Evolutionary conservation across 2,888 invertebrate species (phyloP), one percentile per base, ranked within the genome.

Genomic region (Euproctis similis): DNA sequence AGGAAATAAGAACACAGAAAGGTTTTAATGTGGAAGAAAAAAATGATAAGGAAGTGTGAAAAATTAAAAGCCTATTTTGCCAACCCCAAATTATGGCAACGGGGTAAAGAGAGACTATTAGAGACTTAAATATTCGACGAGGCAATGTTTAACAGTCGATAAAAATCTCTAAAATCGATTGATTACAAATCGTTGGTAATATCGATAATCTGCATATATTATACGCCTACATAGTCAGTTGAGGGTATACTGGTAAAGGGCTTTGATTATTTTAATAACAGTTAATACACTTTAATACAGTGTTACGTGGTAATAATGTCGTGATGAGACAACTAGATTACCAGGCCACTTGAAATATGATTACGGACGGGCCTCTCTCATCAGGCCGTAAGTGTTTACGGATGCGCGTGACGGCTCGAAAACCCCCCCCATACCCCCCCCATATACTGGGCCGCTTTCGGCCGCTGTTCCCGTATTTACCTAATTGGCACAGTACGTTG

Each of bases 401-500:
- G 64, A 69, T 69, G 70, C 71, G 69, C 64, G 65, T 64, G 69
- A 63, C 68, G 63, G 51, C 52, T 48, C 35, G 42, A 33, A n/a
- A n/a, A n/a, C n/a, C n/a, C n/a, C n/a, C n/a, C n/a, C n/a, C n/a
- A n/a, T n/a, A n/a, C n/a, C n/a, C n/a, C n/a, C n/a, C n/a, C n/a
- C n/a, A n/a, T n/a, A n/a, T n/a, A 31, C 44, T 23, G 50, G 31
- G 34, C 34, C 32, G 45, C n/a, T 37, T 31, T 39, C 44, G 47
- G 39, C 50, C 54, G 45, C 50, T 46, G 44, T 40, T 45, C 51
- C 54, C 70, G 62, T 76, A 76, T 82, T 80, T 80, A 75, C 72
- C 70, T 82, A 81, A 81, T 81, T 81, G 81, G 66, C 53, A 55
- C 65, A 68, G 60, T 65, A 60, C 65, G 51, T 62, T 67, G 66